Evolutionary conservation across 1,140 invertebrate species (phyloP).

Genomic region (Drosophila aff.): DNA sequence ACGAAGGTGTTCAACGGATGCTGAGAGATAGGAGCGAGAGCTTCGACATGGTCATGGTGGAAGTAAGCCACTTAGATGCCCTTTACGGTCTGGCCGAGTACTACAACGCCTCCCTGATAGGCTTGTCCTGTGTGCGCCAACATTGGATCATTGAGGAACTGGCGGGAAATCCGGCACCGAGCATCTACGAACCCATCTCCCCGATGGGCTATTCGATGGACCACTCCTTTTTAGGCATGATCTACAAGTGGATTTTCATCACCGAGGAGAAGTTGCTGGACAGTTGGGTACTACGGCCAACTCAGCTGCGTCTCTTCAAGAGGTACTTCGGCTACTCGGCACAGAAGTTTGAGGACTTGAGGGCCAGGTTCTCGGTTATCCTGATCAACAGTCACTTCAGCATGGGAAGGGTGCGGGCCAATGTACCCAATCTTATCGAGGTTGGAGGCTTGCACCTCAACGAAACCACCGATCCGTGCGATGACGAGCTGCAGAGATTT

Average conservation of each 20-base stretch:
- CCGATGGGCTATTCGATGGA: constrained; percentile 60
- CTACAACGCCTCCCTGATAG: constrained; percentile 57
- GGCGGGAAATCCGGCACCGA: constrained; percentile 61
- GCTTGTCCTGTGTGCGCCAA: constrained; percentile 30
- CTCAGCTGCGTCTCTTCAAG: constrained; percentile 67
- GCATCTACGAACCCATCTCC: constrained; percentile 67
- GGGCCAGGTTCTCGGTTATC: constrained; percentile 52
- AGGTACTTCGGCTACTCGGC: constrained; percentile 58
- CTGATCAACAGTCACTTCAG: constrained; percentile 68
- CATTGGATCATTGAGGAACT: constrained; percentile 39
- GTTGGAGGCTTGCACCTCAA: constrained; percentile 87
- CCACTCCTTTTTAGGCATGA: constrained; percentile 79
- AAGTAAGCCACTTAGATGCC: constrained; percentile 40
- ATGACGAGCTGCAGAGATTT: constrained; percentile 83
- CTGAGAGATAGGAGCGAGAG: constrained; percentile 22
- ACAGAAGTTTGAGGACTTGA: constrained; percentile 35
- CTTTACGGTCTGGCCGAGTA: constrained; percentile 50
- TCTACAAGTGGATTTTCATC: constrained; percentile 74
- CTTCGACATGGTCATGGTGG: constrained; percentile 63
- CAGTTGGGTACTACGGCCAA: constrained; percentile 30
- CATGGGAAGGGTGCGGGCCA: constrained; percentile 56
- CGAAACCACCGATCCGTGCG: constrained; percentile 77
- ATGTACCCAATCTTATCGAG: constrained; percentile 69
- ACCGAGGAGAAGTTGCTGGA: constrained; percentile 50
- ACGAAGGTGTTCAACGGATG: constrained; percentile 44